A percentile compares a stretch with the other conserved stretches of the same genome.
Conservation (phyloP, 2,113 vertebrate genomes). For the Aspidoscelis tigris region DNA sequence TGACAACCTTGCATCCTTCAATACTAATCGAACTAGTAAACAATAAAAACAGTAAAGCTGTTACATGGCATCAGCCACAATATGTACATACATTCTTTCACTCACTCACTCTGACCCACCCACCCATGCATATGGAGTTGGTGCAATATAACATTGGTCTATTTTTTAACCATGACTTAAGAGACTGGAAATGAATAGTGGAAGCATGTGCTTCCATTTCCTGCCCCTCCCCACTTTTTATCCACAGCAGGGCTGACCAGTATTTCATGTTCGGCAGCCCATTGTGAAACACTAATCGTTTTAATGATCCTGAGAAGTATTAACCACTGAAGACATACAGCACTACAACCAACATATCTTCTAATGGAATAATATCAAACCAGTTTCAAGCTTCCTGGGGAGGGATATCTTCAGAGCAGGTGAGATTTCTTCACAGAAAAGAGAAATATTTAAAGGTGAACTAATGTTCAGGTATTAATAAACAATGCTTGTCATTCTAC, state of each 20-base stretch:
- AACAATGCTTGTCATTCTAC: slow-evolving; percentile 41
- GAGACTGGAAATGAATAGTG: background rate
- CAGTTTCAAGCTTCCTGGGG: slow-evolving; percentile 47
- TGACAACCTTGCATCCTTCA: slow-evolving; percentile 53
- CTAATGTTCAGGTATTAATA: slow-evolving; percentile 56
- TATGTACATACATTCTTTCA: slow-evolving; percentile 44
- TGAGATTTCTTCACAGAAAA: slow-evolving; percentile 60
- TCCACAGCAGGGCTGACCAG: background rate
- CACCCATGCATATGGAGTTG: background rate
- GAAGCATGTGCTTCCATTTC: background rate
- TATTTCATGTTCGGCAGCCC: background rate
- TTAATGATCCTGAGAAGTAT: slow-evolving; percentile 68
- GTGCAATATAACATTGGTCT: slow-evolving; percentile 11
- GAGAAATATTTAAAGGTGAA: slow-evolving; percentile 54
- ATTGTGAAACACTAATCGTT: slow-evolving; percentile 47
- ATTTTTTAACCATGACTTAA: slow-evolving; percentile 8
- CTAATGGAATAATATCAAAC: slow-evolving; percentile 62
- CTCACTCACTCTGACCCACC: slow-evolving; percentile 3
- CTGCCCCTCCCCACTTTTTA: background rate
- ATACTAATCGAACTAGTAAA: slow-evolving; percentile 63
- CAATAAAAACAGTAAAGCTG: slow-evolving; percentile 69
- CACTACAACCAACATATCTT: slow-evolving; percentile 49
- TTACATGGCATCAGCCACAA: slow-evolving; percentile 61
- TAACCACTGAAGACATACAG: slow-evolving; percentile 66
- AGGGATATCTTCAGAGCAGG: slow-evolving; percentile 69